Evolutionary conservation across 2,797 vertebrate species (phyloP).

Genomic region (Merluccius polli): DNA sequence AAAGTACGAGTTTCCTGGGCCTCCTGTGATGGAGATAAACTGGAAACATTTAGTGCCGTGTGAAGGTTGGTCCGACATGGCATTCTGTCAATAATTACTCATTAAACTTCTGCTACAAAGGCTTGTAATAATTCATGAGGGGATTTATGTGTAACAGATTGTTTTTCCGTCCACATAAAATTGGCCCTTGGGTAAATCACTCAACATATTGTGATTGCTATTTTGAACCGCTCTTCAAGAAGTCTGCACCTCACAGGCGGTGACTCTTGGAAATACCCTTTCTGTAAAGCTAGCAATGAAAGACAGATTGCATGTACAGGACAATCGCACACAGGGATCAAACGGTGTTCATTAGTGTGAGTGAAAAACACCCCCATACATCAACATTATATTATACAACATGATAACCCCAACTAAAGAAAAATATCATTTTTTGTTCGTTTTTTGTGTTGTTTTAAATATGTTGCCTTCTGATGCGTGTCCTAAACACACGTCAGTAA

Average conservation of each 20-base stretch:
- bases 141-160: neutral
- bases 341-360: neutral
- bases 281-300: slow-evolving; percentile 23
- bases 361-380: neutral
- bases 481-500: neutral
- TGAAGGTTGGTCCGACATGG: neutral
- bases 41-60: neutral
- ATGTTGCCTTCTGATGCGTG: neutral
- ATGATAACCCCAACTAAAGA: neutral
- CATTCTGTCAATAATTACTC: neutral
- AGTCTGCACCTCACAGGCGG: neutral
- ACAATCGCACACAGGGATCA: neutral
- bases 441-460: neutral
- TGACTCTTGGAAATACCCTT: slow-evolving; percentile 4
- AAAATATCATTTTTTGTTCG: neutral
- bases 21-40: neutral
- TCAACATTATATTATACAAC: neutral
- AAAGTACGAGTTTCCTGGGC: neutral
- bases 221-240: slow-evolving; percentile 23
- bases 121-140: neutral
- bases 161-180: neutral
- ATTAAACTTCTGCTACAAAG: neutral
- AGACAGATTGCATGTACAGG: slow-evolving; percentile 13
- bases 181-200: slow-evolving; percentile 1
- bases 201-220: slow-evolving; percentile 6